Base-by-base conservation (phyloP, 1,140 invertebrate species). In the Lasioglossum baleicum region DNA sequence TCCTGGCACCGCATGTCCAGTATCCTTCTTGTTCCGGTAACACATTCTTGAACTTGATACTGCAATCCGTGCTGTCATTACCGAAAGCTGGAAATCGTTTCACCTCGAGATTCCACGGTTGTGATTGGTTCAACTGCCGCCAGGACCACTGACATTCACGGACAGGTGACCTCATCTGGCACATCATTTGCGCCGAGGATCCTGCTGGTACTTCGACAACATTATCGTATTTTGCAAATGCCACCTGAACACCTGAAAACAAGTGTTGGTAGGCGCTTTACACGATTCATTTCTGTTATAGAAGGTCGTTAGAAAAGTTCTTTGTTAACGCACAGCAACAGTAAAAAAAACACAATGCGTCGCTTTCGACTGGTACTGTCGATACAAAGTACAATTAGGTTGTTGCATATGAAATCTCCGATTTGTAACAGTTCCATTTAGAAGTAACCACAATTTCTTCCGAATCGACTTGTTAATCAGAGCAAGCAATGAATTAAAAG, bases 91-190 rank as follows among this genome's bases (percentile, higher is more conserved):
- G 86, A 69, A 92, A 93, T 71, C 89, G 90, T 67, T 92, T 92
- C 68, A 93, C 87, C 69, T 92, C 91, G 63, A 92, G 82, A 78
- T 92, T 91, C 89, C 89, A 91, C 44, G 90, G 86, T 74, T 93
- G 87, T 2, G 91, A 89, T 79, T 93, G 91, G 77, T 93, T 91
- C 13, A 93, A 82, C 44, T 90, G 89, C 56, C 92, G 90, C 92
- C 92, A 93, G 70, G 90, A 91, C 93, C 93, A 93, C 71, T 92
- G 91, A 53, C 93, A 93, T 75, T 92, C 92, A 70, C 88, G 86
- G 15, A 93, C 91, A 17, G 89, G 78, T 35, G 77, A 87, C 68
- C 83, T 88, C 26, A 90, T 89, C 56, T 87, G 85, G 51, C 93
- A 93, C 64, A 88, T 87, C 81, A 93, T 90, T 71, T 92, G 89